A percentile compares a stretch with the other conserved stretches of the same genome.
Conservation (phyloP, 2,113 vertebrate species). For the Beaufortia kweichowensis region DNA sequence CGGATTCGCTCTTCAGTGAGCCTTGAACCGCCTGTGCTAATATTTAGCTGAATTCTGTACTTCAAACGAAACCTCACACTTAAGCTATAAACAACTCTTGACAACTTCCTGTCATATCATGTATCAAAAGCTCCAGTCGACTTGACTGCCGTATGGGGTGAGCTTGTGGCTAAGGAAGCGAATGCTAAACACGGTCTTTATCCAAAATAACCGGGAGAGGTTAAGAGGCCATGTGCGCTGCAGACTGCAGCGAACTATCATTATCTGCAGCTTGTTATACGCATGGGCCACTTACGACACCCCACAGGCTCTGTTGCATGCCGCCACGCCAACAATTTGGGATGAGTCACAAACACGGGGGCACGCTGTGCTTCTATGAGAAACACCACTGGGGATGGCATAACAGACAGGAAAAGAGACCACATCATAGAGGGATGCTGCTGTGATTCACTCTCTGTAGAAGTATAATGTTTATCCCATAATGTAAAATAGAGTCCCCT, state of each 20-base stretch:
- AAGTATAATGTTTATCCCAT: slow-evolving; percentile 36
- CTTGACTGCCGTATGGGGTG: not conserved
- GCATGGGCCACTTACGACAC: slow-evolving; percentile 33
- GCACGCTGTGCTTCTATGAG: slow-evolving; percentile 21
- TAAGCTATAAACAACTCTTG: not conserved
- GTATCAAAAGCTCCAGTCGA: not conserved
- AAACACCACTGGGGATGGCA: not conserved
- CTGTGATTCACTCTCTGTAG: slow-evolving; percentile 58
- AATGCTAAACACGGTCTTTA: slow-evolving; percentile 49
- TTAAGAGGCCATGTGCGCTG: slow-evolving; percentile 60
- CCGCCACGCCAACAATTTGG: slow-evolving; percentile 31
- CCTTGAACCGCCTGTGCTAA: not conserved
- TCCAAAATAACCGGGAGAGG: slow-evolving; percentile 54
- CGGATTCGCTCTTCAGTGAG: no score
- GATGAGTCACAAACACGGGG: slow-evolving; percentile 58
- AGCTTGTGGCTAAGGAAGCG: slow-evolving; percentile 25
- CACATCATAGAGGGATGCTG: slow-evolving; percentile 54
- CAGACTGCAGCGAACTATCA: slow-evolving; percentile 60
- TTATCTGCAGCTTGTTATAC: slow-evolving; percentile 59
- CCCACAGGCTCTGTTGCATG: slow-evolving; percentile 24
- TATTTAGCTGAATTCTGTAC: not conserved
- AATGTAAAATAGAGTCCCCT: slow-evolving; percentile 12
- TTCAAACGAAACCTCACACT: slow-evolving; percentile 4
- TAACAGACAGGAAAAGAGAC: slow-evolving; percentile 50
- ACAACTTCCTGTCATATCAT: slow-evolving; percentile 20